These are phyloP conservation scores for Elephas maximus DNA, from an alignment of 2,113 vertebrate species.

Conservation along the genomic window DNA sequence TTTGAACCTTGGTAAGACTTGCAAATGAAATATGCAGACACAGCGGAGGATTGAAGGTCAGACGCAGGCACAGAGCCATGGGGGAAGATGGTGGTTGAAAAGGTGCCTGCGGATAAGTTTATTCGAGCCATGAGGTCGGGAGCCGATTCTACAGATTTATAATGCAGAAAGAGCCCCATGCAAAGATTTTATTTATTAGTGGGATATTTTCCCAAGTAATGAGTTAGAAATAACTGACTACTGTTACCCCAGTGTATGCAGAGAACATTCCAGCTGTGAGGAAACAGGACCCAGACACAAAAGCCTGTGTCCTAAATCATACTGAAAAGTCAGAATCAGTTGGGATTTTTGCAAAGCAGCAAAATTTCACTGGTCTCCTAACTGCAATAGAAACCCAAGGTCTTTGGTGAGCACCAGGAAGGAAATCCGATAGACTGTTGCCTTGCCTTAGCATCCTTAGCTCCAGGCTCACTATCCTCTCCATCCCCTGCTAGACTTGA, in stretches of 20 bases:
- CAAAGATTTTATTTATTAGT: slow-evolving; percentile 41
- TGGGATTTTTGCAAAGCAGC: slow-evolving; percentile 3
- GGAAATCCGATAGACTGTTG: not conserved
- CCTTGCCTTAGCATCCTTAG: not conserved
- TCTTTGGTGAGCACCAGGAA: not conserved
- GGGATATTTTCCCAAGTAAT: slow-evolving; percentile 50
- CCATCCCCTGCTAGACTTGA: not conserved
- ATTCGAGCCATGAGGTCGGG: not conserved
- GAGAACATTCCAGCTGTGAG: slow-evolving; percentile 17
- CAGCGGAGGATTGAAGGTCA: not conserved
- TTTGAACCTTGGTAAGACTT: not conserved
- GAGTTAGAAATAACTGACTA: slow-evolving; percentile 64
- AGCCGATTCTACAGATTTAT: slow-evolving; percentile 46
- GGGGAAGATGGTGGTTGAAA: not conserved
- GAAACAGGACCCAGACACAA: not conserved
- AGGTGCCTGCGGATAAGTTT: not conserved
- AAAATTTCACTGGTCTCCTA: not conserved
- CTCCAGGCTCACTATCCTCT: not conserved
- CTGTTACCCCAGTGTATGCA: not conserved
- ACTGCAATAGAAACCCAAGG: not conserved
- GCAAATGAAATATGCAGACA: not conserved
- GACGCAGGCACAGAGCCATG: not conserved
- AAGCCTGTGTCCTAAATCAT: slow-evolving; percentile 10
- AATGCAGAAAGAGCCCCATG: not conserved
- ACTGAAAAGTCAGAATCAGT: not conserved